Evolutionary conservation across 2,888 invertebrate genomes (phyloP).

Genomic region (Tubulanus polymorphus): DNA sequence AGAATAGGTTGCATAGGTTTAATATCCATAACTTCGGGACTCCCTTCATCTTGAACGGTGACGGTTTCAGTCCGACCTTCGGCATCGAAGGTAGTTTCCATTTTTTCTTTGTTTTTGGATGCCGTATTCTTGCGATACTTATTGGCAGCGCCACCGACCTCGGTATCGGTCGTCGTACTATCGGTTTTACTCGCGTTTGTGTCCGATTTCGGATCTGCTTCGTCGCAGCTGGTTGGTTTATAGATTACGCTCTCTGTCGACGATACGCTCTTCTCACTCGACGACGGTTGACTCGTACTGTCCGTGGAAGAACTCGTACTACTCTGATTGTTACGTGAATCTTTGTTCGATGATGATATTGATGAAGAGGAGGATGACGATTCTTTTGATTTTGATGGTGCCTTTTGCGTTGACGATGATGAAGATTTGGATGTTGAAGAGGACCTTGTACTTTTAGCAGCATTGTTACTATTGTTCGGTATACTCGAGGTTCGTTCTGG

Average conservation of each 20-base stretch:
- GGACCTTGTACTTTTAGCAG: no score
- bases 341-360: no score
- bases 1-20: slow-evolving; percentile 86
- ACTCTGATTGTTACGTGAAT: no score
- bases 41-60: slow-evolving; percentile 55
- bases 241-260: slow-evolving; percentile 44
- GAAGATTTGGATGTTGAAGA: no score
- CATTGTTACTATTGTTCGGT: no score
- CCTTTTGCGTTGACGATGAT: no score
- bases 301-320: no score
- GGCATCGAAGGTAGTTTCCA: slow-evolving; percentile 48
- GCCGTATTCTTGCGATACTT: not conserved
- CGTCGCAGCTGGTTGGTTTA: slow-evolving; percentile 33
- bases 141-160: not conserved
- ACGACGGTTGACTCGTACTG: not conserved
- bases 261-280: slow-evolving; percentile 31
- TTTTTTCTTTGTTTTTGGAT: slow-evolving; percentile 33
- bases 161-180: not conserved
- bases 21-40: slow-evolving; percentile 67
- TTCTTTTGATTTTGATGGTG: no score
- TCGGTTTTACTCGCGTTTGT: not conserved
- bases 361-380: no score
- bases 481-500: no score
- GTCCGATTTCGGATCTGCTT: slow-evolving; percentile 19
- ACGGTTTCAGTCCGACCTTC: slow-evolving; percentile 43